Evolutionary conservation across 2,888 invertebrate genomes (phyloP).

Genomic region (Ichneumon xanthorius): DNA sequence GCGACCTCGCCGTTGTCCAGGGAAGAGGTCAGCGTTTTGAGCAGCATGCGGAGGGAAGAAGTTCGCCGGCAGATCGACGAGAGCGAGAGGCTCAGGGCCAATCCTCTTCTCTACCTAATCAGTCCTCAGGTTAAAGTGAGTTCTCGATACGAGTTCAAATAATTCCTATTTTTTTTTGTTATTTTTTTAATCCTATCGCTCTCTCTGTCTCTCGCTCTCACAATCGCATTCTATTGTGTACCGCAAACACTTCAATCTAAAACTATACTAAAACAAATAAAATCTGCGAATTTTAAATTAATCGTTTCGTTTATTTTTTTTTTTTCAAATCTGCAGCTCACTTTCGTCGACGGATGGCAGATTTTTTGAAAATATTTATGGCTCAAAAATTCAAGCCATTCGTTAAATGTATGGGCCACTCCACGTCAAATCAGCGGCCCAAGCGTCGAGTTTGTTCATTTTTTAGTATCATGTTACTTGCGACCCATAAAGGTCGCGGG

Average conservation of each 20-base stretch:
- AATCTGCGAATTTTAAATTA: neutral
- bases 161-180: conserved; percentile 42
- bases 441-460: too few relatives aligned
- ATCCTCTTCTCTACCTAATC: conserved; percentile 97
- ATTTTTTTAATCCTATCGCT: conserved; percentile 54
- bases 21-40: conserved; percentile 97
- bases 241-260: neutral
- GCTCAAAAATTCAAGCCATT: too few relatives aligned
- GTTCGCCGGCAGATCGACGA: conserved; percentile 96
- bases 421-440: too few relatives aligned
- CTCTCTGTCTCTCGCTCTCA: neutral
- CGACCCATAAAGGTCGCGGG: too few relatives aligned
- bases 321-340: neutral
- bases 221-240: neutral
- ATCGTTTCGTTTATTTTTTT: neutral
- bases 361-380: too few relatives aligned
- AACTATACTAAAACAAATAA: neutral
- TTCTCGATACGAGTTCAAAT: conserved; percentile 66
- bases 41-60: conserved; percentile 97
- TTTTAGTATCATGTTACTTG: too few relatives aligned
- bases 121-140: conserved; percentile 98
- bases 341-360: neutral
- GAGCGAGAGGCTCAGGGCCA: conserved; percentile 95
- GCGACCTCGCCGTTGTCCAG: conserved; percentile 94
- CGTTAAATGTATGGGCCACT: too few relatives aligned